A percentile compares a stretch with the other conserved stretches of the same genome.
phyloP scores from a whole-genome alignment of 2,888 invertebrate species.

The Amphiduros pacificus region DNA sequence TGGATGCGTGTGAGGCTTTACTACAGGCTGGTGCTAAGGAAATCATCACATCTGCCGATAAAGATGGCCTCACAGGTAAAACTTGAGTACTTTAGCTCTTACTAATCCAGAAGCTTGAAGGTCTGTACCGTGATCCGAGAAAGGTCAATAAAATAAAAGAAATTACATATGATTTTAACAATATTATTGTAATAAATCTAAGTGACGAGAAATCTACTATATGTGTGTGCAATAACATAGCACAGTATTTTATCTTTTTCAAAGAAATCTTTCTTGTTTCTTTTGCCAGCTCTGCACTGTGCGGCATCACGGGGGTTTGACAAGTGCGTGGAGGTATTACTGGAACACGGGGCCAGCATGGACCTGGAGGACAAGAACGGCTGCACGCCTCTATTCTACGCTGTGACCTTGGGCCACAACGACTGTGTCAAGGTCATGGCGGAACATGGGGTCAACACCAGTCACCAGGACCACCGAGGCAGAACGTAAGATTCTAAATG shows the following conservation, averaged over 20 bases:
- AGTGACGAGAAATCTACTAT: too few species aligned
- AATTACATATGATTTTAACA: too few species aligned
- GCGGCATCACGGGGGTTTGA: slow-evolving; percentile 95
- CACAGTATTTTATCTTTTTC: too few species aligned
- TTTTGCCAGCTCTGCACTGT: slow-evolving; percentile 79
- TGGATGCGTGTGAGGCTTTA: slow-evolving; percentile 85
- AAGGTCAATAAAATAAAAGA: too few species aligned
- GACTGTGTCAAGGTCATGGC: slow-evolving; percentile 87
- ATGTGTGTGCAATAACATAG: too few species aligned
- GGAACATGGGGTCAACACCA: slow-evolving; percentile 82
- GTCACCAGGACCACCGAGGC: slow-evolving; percentile 89
- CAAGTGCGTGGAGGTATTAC: slow-evolving; percentile 84
- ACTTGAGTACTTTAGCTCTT: too few species aligned
- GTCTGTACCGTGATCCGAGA: too few species aligned
- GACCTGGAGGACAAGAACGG: slow-evolving; percentile 91
- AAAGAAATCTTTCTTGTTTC: neutral
- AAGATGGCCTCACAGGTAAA: slow-evolving; percentile 83
- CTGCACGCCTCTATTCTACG: slow-evolving; percentile 94
- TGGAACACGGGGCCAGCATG: slow-evolving; percentile 79
- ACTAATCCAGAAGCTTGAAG: too few species aligned
- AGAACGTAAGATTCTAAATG: slow-evolving; percentile 69
- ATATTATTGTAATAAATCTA: neutral
- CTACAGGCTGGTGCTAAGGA: slow-evolving; percentile 83
- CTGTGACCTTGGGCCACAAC: slow-evolving; percentile 92
- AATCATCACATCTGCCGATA: slow-evolving; percentile 82